These are phyloP conservation scores for Ammodramus savannarum DNA, from an alignment of 2,113 vertebrate genomes.

Conservation along the genomic window DNA sequence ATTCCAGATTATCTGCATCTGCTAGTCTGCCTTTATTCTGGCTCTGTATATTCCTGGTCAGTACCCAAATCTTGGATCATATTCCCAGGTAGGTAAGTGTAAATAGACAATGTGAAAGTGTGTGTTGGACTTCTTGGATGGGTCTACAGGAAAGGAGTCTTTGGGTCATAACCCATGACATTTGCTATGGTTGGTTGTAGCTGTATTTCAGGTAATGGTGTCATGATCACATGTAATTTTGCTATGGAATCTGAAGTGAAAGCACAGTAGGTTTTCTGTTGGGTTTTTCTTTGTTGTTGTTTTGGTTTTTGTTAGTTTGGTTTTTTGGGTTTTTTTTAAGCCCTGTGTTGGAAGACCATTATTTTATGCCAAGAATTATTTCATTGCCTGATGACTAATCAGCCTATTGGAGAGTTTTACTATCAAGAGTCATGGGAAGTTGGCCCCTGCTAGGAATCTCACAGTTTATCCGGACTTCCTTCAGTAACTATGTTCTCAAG, in stretches of 20 bases:
- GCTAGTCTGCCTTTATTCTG: neutral
- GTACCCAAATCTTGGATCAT: neutral
- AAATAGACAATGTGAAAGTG: neutral
- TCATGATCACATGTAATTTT: neutral
- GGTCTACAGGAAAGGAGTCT: neutral
- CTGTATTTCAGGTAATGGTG: neutral
- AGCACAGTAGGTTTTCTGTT: neutral
- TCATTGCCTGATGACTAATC: neutral
- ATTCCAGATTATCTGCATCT: neutral
- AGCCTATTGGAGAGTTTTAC: neutral
- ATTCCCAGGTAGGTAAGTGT: neutral
- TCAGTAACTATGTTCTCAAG: constrained; percentile 6
- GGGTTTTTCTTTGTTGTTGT: neutral
- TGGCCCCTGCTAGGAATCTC: constrained; percentile 36
- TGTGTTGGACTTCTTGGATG: neutral
- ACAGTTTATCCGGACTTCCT: too few species aligned
- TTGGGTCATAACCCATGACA: neutral
- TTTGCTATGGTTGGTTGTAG: neutral
- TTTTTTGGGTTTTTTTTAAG: neutral
- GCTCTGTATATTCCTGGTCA: neutral
- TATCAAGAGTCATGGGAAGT: constrained; percentile 15
- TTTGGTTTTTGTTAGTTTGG: neutral
- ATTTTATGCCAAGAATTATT: neutral
- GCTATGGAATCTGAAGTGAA: neutral
- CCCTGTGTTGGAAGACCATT: neutral